Evolutionary conservation across 2,113 vertebrate genomes (phyloP).

Genomic region (Corvus hawaiiensis): DNA sequence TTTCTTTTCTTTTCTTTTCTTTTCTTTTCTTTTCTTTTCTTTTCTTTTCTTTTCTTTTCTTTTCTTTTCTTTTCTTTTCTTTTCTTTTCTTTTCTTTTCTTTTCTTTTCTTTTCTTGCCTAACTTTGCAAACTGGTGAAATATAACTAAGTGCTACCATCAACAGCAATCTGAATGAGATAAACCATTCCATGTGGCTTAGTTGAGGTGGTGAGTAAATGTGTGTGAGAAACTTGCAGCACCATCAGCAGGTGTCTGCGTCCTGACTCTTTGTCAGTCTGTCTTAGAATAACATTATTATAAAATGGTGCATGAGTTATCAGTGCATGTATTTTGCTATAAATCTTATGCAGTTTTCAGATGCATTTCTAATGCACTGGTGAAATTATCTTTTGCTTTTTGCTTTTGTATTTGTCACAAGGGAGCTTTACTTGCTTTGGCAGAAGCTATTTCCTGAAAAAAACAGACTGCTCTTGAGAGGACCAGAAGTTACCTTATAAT

Average conservation of each 20-base stretch:
- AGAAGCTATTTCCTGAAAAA: not conserved
- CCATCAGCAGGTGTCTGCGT: not conserved
- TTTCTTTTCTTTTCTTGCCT: not conserved
- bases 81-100: not conserved
- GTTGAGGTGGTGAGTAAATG: not conserved
- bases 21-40: not conserved
- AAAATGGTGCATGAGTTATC: not conserved
- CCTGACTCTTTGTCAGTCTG: not conserved
- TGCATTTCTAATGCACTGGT: not conserved
- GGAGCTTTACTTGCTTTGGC: not conserved
- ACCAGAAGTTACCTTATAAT: not conserved
- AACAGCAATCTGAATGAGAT: not conserved
- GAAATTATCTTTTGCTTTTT: not conserved
- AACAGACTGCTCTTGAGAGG: not conserved
- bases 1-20: not conserved
- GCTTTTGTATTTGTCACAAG: not conserved
- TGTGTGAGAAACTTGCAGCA: not conserved
- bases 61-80: no score
- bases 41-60: no score
- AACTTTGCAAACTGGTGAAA: not conserved
- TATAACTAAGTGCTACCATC: not conserved
- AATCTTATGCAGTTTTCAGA: not conserved
- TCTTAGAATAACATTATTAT: accelerated
- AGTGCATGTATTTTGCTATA: not conserved
- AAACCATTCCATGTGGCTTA: not conserved